phyloP scores from a whole-genome alignment of 2,113 vertebrate species.

The Shinisaurus crocodilurus region DNA sequence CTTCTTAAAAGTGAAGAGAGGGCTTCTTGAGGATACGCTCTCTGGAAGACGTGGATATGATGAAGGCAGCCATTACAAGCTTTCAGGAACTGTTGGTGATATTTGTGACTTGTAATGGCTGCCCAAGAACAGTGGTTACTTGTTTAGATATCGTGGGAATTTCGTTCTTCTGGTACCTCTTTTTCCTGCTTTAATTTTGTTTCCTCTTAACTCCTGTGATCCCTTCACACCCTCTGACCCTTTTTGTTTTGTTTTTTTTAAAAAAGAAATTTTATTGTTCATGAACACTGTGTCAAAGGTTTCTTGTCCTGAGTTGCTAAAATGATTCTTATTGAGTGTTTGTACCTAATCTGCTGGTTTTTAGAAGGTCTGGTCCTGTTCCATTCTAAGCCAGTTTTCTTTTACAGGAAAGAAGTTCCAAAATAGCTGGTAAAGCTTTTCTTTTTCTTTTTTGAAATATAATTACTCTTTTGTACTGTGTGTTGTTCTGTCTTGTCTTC shows the following conservation, averaged over 20 bases:
- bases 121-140: slow-evolving; percentile 75
- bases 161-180: slow-evolving; percentile 72
- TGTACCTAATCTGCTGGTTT: slow-evolving; percentile 71
- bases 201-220: slow-evolving; percentile 11
- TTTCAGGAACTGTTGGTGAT: slow-evolving; percentile 54
- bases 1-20: slow-evolving; percentile 43
- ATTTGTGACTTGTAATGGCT: slow-evolving; percentile 67
- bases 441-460: slow-evolving; percentile 80
- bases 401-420: slow-evolving; percentile 75
- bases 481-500: slow-evolving; percentile 65
- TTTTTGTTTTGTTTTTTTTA: slow-evolving; percentile 51
- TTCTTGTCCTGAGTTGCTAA: slow-evolving; percentile 68
- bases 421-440: slow-evolving; percentile 75
- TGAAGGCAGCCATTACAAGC: slow-evolving; percentile 61
- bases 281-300: slow-evolving; percentile 60
- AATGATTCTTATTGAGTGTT: slow-evolving; percentile 70
- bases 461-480: slow-evolving; percentile 86
- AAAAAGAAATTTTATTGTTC: slow-evolving; percentile 65
- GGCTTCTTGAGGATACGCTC: slow-evolving; percentile 51
- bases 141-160: slow-evolving; percentile 78
- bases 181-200: slow-evolving; percentile 71
- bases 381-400: slow-evolving; percentile 78
- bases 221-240: neutral
- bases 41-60: slow-evolving; percentile 54
- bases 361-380: slow-evolving; percentile 73